Evolutionary conservation across 1,140 invertebrate genomes (phyloP).

Genomic region (Chionoecetes opilio): DNA sequence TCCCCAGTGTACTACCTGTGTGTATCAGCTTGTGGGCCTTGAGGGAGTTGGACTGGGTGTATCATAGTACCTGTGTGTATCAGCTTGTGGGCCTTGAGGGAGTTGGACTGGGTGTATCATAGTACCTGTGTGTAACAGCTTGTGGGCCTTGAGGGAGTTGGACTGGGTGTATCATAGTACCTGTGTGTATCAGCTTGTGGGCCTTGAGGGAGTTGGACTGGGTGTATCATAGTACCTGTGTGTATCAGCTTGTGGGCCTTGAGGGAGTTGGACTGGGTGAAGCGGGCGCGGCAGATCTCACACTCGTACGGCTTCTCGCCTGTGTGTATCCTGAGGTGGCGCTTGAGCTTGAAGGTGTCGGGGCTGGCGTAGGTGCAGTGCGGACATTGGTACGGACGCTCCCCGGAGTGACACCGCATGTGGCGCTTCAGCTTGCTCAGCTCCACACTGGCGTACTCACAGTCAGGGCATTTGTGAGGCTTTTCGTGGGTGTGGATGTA

Average conservation of each 20-base stretch:
- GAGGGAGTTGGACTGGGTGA: slow-evolving; percentile 98
- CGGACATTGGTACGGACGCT: slow-evolving; percentile 90
- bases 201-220: slow-evolving; percentile 98
- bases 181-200: slow-evolving; percentile 97
- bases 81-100: slow-evolving; percentile 95
- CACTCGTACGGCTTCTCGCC: slow-evolving; percentile 88
- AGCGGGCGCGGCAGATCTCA: slow-evolving; percentile 89
- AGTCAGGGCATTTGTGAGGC: slow-evolving; percentile 96
- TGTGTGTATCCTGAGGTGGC: slow-evolving; percentile 87
- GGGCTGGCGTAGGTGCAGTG: slow-evolving; percentile 99
- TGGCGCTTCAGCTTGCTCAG: slow-evolving; percentile 96
- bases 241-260: slow-evolving; percentile 98
- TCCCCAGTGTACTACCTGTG: slow-evolving; percentile 91
- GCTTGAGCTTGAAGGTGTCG: slow-evolving; percentile 96
- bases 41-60: slow-evolving; percentile 98
- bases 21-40: slow-evolving; percentile 98
- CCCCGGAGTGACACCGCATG: slow-evolving; percentile 94
- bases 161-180: slow-evolving; percentile 97
- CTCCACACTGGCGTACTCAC: slow-evolving; percentile 97
- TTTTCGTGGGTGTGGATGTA: slow-evolving; percentile 98
- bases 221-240: slow-evolving; percentile 94
- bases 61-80: slow-evolving; percentile 96
- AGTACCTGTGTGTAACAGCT: slow-evolving; percentile 96
- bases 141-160: slow-evolving; percentile 97
- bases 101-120: slow-evolving; percentile 99